Evolutionary conservation across 2,888 invertebrate genomes (phyloP).

Genomic region (Chymomyza fuscimana): DNA sequence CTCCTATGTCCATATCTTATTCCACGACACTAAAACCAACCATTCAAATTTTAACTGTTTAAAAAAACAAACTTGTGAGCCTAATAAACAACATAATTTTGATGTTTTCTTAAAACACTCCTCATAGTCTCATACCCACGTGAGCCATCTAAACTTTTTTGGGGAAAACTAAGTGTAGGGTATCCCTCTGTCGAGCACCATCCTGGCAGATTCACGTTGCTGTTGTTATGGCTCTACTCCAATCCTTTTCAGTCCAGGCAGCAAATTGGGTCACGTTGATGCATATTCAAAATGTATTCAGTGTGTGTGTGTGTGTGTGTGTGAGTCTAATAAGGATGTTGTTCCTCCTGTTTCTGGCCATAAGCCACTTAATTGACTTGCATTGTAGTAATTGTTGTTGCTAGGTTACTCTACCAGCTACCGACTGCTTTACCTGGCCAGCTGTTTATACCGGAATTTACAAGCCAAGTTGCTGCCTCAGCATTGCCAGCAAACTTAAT

Average conservation of each 20-base stretch:
- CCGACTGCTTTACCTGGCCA: slow-evolving; percentile 8
- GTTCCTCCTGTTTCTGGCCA: slow-evolving; percentile 24
- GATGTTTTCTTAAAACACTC: too few relatives aligned
- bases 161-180: too few relatives aligned
- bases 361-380: slow-evolving; percentile 65
- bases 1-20: too few relatives aligned
- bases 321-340: slow-evolving; percentile 44
- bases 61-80: too few relatives aligned
- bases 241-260: slow-evolving; percentile 6
- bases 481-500: background rate
- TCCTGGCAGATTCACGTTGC: background rate
- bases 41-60: too few relatives aligned
- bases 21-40: too few relatives aligned
- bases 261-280: slow-evolving; percentile 59
- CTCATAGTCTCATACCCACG: too few relatives aligned
- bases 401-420: background rate
- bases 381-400: slow-evolving; percentile 29
- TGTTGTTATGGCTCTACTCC: background rate
- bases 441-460: slow-evolving; percentile 27
- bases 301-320: background rate
- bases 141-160: too few relatives aligned
- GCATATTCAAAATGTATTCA: slow-evolving; percentile 55
- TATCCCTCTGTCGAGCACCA: too few relatives aligned
- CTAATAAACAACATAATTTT: too few relatives aligned
- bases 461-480: background rate